phyloP scores from a whole-genome alignment of 2,113 vertebrate species.

The Sinocyclocheilus anophthalmus region DNA sequence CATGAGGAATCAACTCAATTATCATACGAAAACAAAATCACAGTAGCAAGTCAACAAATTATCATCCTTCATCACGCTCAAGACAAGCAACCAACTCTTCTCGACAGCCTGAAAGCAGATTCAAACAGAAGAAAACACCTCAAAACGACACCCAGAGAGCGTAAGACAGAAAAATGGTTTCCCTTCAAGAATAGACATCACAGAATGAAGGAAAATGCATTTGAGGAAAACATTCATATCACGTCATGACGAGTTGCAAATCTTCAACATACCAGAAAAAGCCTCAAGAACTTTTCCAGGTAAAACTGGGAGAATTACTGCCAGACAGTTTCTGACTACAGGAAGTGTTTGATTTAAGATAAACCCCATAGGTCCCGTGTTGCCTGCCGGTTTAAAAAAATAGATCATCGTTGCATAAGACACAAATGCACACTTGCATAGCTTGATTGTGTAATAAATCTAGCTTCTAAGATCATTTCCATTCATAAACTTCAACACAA shows the following conservation, averaged over 20 bases:
- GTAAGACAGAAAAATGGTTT: neutral
- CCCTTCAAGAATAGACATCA: neutral
- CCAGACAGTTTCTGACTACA: neutral
- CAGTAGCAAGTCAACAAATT: slow-evolving; percentile 31
- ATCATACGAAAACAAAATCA: neutral
- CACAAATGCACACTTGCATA: slow-evolving; percentile 23
- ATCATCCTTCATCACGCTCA: slow-evolving; percentile 16
- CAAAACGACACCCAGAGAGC: neutral
- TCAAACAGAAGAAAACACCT: neutral
- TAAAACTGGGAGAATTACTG: neutral
- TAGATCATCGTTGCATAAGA: slow-evolving; percentile 10
- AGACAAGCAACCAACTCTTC: neutral
- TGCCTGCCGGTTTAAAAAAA: neutral
- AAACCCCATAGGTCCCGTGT: too few species aligned
- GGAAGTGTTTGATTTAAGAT: too few species aligned
- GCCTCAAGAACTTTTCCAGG: neutral
- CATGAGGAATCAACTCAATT: neutral
- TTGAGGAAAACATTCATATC: neutral
- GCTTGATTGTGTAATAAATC: neutral
- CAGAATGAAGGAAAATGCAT: neutral
- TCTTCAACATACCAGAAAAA: neutral
- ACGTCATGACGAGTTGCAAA: neutral
- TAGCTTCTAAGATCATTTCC: neutral
- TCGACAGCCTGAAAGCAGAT: neutral
- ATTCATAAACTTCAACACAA: slow-evolving; percentile 13